A percentile compares a stretch with the other conserved stretches of the same genome.
phyloP scores from a whole-genome alignment of 2,113 vertebrate species.

The Ardeotis arabs region DNA sequence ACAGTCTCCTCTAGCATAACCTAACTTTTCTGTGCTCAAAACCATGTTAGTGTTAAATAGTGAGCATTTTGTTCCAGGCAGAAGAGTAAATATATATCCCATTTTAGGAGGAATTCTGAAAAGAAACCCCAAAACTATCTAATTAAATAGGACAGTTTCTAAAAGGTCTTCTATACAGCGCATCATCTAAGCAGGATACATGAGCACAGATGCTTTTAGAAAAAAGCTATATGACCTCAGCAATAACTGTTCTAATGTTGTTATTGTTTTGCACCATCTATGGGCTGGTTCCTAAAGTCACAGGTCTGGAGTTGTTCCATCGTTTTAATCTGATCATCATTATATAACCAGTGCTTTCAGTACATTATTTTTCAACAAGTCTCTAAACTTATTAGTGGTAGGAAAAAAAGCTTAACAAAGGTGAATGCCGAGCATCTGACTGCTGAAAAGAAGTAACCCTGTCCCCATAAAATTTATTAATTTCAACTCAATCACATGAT shows the following conservation, averaged over 20 bases:
- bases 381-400: neutral
- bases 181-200: neutral
- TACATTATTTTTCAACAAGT: fast-evolving
- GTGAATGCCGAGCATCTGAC: neutral
- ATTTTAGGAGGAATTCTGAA: neutral
- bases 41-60: neutral
- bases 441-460: neutral
- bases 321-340: neutral
- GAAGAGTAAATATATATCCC: neutral
- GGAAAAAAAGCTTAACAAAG: neutral
- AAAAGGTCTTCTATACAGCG: neutral
- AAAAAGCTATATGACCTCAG: neutral
- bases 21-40: neutral
- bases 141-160: neutral
- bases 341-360: neutral
- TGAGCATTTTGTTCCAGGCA: neutral
- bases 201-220: neutral
- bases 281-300: neutral
- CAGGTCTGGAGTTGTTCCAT: neutral
- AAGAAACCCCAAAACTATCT: neutral
- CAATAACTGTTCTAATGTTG: neutral
- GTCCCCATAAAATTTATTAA: neutral
- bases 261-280: neutral
- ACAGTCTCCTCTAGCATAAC: neutral
- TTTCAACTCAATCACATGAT: neutral